Evolutionary conservation across 2,888 invertebrate species (phyloP).

Genomic region (Drosophila putrida): DNA sequence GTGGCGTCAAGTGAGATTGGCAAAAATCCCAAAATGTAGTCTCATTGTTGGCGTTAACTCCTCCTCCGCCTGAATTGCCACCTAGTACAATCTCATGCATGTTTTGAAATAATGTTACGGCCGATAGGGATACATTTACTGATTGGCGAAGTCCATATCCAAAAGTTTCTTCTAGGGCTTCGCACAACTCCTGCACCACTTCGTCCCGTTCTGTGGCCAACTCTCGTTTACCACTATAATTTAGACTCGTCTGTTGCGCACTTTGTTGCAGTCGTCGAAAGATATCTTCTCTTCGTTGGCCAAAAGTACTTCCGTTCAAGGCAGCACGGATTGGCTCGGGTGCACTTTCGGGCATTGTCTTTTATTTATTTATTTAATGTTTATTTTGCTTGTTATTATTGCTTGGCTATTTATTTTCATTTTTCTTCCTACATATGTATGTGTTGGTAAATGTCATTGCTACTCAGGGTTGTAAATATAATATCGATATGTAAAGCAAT

Average conservation of each 20-base stretch:
- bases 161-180: conserved; percentile 91
- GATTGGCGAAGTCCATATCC: conserved; percentile 91
- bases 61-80: conserved; percentile 20
- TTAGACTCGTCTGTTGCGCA: conserved; percentile 88
- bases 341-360: conserved; percentile 61
- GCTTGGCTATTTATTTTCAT: conserved; percentile 38
- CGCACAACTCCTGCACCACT: conserved; percentile 87
- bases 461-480: background rate
- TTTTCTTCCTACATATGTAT: conserved; percentile 22
- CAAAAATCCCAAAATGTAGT: conserved; percentile 92
- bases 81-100: conserved; percentile 90
- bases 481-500: conserved; percentile 23
- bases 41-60: conserved; percentile 55
- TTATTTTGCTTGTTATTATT: conserved; percentile 39
- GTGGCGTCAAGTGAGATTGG: conserved; percentile 92
- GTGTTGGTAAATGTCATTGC: conserved; percentile 21
- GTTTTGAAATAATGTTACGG: conserved; percentile 87
- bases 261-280: conserved; percentile 79
- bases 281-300: conserved; percentile 79
- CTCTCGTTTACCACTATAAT: conserved; percentile 95
- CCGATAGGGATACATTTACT: conserved; percentile 81
- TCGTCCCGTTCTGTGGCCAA: conserved; percentile 95
- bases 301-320: conserved; percentile 70
- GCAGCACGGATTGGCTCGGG: conserved; percentile 53
- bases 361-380: conserved; percentile 13